A percentile compares a stretch with the other conserved stretches of the same genome.
phyloP scores from a whole-genome alignment of 2,888 invertebrate species.

The Artemia sinica region DNA sequence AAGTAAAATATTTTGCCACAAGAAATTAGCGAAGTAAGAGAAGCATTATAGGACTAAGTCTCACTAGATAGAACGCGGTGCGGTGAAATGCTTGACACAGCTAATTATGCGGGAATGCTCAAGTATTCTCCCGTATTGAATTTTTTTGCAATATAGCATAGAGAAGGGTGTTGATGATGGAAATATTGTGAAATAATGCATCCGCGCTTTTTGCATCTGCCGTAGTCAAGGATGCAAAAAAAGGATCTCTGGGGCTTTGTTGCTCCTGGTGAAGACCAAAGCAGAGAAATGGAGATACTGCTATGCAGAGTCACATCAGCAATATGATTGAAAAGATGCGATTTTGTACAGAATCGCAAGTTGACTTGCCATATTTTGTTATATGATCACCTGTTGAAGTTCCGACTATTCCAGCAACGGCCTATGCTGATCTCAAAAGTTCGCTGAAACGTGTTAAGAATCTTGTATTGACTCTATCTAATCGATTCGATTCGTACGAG shows the following conservation, averaged over 20 bases:
- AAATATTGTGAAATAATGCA: neutral
- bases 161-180: neutral
- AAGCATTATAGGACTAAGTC: too few species aligned
- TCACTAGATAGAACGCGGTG: too few species aligned
- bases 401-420: slow-evolving; percentile 9
- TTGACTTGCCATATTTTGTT: neutral
- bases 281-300: slow-evolving; percentile 2
- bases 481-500: neutral
- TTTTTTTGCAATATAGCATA: slow-evolving; percentile 5
- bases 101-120: too few species aligned
- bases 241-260: neutral
- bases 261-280: slow-evolving; percentile 5
- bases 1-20: too few species aligned
- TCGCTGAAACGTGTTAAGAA: neutral
- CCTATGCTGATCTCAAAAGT: neutral
- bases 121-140: too few species aligned
- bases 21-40: too few species aligned
- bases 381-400: neutral
- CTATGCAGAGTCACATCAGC: neutral
- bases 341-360: neutral
- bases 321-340: neutral
- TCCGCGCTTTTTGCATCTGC: neutral
- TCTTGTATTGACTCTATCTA: neutral
- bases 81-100: too few species aligned
- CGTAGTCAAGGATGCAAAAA: neutral